phyloP scores from a whole-genome alignment of 30 jellyfish, hydroid and myxozoan genomes.

The Pelagia noctiluca region DNA sequence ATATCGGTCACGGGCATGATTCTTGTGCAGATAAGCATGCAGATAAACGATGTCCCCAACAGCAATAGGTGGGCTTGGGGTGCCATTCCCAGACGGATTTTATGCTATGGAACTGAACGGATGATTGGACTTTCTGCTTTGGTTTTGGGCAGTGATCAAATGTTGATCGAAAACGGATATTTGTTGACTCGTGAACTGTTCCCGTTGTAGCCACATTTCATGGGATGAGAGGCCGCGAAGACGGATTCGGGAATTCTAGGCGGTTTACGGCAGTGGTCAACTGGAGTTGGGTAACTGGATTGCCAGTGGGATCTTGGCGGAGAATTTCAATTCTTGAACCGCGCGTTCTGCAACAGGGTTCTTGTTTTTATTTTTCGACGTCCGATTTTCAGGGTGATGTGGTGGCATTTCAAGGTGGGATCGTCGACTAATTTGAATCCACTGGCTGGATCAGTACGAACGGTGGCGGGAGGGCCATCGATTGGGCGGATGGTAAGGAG shows the following conservation, averaged over 20 bases:
- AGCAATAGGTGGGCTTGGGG: too few relatives aligned
- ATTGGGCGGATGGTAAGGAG: too few relatives aligned
- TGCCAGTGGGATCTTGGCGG: constrained; percentile 25
- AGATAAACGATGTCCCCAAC: too few relatives aligned
- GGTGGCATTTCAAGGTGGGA: background rate
- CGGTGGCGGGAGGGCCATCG: constrained; percentile 49
- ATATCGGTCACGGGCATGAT: too few relatives aligned
- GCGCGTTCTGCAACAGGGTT: constrained; percentile 71
- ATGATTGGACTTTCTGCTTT: too few relatives aligned
- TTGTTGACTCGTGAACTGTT: constrained; percentile 16
- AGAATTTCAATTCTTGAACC: constrained; percentile 43
- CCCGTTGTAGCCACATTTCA: too few relatives aligned
- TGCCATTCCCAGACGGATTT: too few relatives aligned
- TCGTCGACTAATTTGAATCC: constrained; percentile 17
- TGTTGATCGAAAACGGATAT: constrained; percentile 8
- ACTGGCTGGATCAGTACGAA: constrained; percentile 55
- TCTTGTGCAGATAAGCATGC: too few relatives aligned
- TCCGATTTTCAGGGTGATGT: constrained; percentile 41
- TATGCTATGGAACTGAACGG: too few relatives aligned
- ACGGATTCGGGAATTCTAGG: constrained; percentile 50
- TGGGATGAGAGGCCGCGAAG: constrained; percentile 32
- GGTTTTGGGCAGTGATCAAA: constrained; percentile 14
- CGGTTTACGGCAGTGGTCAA: constrained; percentile 38
- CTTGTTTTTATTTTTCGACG: too few relatives aligned
- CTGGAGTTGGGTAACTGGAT: too few relatives aligned